Percentiles rank a stretch among this genome's conserved stretches.
Conservation (phyloP, 2,797 vertebrate genomes). For the Momotus momota region DNA sequence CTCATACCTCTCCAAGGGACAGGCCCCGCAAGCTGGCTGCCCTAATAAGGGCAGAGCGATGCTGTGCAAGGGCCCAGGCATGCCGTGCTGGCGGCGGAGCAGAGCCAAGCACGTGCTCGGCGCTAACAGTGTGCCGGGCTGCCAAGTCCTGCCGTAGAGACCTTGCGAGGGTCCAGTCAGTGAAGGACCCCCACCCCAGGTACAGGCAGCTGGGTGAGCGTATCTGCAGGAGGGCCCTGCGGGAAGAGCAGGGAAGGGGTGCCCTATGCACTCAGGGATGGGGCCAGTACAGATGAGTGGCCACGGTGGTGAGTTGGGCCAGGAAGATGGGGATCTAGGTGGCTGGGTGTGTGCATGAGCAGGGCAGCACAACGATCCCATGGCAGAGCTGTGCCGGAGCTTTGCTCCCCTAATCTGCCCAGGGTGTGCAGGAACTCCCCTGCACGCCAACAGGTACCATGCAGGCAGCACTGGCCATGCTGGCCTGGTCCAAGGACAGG, state of each 20-base stretch:
- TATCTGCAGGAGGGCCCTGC: neutral
- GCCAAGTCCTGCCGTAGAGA: neutral
- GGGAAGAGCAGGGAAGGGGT: neutral
- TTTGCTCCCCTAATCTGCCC: neutral
- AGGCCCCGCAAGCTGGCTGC: neutral
- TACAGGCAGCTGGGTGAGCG: neutral
- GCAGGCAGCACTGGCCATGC: neutral
- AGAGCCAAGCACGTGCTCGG: neutral
- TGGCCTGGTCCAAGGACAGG: neutral
- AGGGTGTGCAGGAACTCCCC: neutral
- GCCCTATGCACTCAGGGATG: neutral
- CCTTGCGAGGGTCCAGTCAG: fast-evolving
- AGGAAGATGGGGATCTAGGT: neutral
- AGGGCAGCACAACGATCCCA: neutral
- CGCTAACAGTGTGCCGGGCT: fast-evolving
- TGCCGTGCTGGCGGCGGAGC: neutral
- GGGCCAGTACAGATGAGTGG: neutral
- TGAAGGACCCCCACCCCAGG: fast-evolving
- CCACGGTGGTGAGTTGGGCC: neutral
- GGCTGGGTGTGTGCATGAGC: neutral
- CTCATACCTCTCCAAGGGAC: neutral
- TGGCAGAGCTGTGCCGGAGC: neutral
- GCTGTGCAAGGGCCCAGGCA: neutral
- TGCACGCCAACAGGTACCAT: neutral
- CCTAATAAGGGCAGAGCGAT: constrained; percentile 23